Conservation (phyloP, 2,797 vertebrate species). For the Leuciscus waleckii region DNA sequence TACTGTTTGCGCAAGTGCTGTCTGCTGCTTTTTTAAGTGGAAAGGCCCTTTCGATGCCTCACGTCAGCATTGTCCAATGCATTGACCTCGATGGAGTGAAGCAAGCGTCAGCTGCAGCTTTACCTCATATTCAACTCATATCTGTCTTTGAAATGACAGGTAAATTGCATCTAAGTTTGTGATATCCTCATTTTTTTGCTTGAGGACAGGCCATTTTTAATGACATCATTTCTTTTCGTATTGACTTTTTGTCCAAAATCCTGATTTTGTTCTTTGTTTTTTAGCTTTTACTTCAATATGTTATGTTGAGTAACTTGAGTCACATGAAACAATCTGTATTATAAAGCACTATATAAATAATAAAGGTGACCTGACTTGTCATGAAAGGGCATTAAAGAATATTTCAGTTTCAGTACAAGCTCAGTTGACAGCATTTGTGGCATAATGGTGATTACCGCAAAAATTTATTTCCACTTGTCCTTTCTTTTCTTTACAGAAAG, state of each 20-base stretch:
- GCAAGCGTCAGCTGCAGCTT: not conserved
- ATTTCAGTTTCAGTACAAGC: not conserved
- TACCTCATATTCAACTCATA: not conserved
- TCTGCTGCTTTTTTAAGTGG: conserved; percentile 17
- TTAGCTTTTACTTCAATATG: not conserved
- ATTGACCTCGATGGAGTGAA: not conserved
- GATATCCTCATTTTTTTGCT: not conserved
- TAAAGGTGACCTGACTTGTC: not conserved
- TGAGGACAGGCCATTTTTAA: not conserved
- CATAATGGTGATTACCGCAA: not conserved
- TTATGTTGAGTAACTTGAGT: not conserved
- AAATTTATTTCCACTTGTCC: not conserved
- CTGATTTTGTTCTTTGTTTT: not conserved
- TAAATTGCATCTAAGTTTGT: not conserved
- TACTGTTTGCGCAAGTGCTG: conserved; percentile 30
- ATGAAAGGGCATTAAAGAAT: not conserved
- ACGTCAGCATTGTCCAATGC: not conserved
- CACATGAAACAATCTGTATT: not conserved
- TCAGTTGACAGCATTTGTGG: not conserved
- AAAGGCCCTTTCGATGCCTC: not conserved
- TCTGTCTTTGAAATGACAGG: not conserved
- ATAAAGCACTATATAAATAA: not conserved
- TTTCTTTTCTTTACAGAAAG: not conserved
- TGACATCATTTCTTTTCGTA: too few species aligned
- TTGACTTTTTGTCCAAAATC: too few species aligned